Conservation (phyloP, 2,113 vertebrate species). For the Tautogolabrus adspersus region DNA sequence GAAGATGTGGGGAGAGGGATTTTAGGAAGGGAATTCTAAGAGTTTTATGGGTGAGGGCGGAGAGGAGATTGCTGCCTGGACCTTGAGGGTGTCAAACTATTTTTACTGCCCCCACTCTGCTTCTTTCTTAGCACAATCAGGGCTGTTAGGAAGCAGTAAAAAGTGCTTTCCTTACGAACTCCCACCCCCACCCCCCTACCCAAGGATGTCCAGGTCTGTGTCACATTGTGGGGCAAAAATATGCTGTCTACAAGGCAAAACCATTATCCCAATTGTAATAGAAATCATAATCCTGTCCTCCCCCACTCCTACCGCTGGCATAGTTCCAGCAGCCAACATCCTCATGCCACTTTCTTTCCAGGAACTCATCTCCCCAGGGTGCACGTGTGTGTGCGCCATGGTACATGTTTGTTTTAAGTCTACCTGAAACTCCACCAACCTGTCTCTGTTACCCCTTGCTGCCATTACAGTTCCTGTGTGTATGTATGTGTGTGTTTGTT, state of each 20-base stretch:
- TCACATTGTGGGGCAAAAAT: conserved; percentile 45
- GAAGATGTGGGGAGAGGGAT: neutral
- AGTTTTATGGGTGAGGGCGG: conserved; percentile 78
- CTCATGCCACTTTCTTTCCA: conserved; percentile 26
- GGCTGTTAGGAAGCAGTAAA: conserved; percentile 80
- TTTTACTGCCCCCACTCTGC: conserved; percentile 81
- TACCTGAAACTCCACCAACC: conserved; percentile 41
- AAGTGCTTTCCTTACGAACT: conserved; percentile 51
- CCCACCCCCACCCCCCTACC: conserved; percentile 58
- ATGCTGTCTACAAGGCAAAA: conserved; percentile 31
- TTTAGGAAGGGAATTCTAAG: conserved; percentile 72
- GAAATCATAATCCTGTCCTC: conserved; percentile 24
- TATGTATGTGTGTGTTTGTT: conserved; percentile 64
- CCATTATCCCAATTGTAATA: conserved; percentile 59
- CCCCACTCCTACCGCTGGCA: conserved; percentile 12
- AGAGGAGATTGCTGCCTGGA: conserved; percentile 77
- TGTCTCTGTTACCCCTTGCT: conserved; percentile 28
- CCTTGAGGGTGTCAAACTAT: conserved; percentile 84
- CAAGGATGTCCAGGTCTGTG: conserved; percentile 56
- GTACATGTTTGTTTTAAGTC: conserved; percentile 36
- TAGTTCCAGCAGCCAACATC: conserved; percentile 17
- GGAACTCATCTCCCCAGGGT: conserved; percentile 8
- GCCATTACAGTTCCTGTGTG: conserved; percentile 39
- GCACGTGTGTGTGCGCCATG: conserved; percentile 3
- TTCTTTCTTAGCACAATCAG: conserved; percentile 73